Conservation (phyloP, 2,113 vertebrate genomes). For the Cacatua alba region DNA sequence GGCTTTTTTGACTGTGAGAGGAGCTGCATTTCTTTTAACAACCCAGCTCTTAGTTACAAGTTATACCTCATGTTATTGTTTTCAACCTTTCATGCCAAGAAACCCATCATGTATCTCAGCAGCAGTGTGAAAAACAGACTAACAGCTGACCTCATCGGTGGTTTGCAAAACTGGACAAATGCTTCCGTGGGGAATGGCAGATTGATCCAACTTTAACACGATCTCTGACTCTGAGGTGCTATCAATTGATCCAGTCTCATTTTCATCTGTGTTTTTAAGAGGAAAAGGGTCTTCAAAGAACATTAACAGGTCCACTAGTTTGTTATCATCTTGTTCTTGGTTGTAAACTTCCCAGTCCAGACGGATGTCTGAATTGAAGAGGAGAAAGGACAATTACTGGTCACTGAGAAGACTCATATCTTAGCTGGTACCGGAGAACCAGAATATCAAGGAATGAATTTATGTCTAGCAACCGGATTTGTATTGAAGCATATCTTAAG, state of each 20-base stretch:
- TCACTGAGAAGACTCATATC: neutral
- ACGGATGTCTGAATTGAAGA: constrained; percentile 83
- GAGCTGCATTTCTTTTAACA: neutral
- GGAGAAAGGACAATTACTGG: neutral
- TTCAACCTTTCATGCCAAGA: constrained; percentile 30
- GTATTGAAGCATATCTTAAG: neutral
- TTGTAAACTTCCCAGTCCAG: constrained; percentile 88
- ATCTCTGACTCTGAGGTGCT: neutral
- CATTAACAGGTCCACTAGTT: constrained; percentile 84
- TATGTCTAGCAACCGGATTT: neutral
- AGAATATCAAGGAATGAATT: neutral
- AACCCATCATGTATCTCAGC: constrained; percentile 28
- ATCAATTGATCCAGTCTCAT: constrained; percentile 47
- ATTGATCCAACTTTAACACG: neutral
- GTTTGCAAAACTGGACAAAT: neutral
- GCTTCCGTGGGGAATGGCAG: constrained; percentile 25
- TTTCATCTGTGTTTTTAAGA: constrained; percentile 70
- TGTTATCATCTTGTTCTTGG: constrained; percentile 68
- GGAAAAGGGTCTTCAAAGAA: constrained; percentile 84
- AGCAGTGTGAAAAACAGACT: neutral
- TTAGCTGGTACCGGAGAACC: neutral
- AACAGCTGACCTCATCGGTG: constrained; percentile 68
- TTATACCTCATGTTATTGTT: constrained; percentile 7
- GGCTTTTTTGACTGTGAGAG: neutral
- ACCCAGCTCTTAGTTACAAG: constrained; percentile 38